phyloP scores from a whole-genome alignment of 2,797 vertebrate genomes.

The Urocyon cinereoargenteus region DNA sequence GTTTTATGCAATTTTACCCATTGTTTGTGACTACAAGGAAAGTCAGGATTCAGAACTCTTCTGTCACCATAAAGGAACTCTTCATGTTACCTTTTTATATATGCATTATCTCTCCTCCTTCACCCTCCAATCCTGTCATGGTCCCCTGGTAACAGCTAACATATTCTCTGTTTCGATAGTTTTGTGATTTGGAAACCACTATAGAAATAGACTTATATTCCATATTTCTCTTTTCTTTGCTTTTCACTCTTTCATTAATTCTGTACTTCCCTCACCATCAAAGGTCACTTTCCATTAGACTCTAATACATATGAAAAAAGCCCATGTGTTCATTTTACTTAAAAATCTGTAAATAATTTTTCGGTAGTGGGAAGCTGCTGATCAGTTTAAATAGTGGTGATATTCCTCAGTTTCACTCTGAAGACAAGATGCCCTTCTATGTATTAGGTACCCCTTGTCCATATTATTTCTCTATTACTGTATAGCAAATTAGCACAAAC shows the following conservation, averaged over 20 bases:
- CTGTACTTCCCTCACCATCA: background rate
- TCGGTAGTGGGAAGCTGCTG: background rate
- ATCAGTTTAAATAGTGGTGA: background rate
- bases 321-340: background rate
- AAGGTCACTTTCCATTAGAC: background rate
- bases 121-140: background rate
- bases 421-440: background rate
- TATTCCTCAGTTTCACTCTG: background rate
- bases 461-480: background rate
- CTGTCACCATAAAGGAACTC: background rate
- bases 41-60: background rate
- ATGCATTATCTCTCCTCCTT: fast-evolving
- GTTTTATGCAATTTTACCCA: background rate
- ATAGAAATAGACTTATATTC: background rate
- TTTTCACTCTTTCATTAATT: background rate
- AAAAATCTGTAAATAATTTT: background rate
- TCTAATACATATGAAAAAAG: background rate
- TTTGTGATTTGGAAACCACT: background rate
- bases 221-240: background rate
- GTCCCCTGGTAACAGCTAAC: background rate
- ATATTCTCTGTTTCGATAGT: background rate
- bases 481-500: background rate
- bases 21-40: background rate
- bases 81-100: background rate
- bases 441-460: background rate